Conservation (phyloP, 1,140 invertebrate genomes). For the Frieseomelitta varia region DNA sequence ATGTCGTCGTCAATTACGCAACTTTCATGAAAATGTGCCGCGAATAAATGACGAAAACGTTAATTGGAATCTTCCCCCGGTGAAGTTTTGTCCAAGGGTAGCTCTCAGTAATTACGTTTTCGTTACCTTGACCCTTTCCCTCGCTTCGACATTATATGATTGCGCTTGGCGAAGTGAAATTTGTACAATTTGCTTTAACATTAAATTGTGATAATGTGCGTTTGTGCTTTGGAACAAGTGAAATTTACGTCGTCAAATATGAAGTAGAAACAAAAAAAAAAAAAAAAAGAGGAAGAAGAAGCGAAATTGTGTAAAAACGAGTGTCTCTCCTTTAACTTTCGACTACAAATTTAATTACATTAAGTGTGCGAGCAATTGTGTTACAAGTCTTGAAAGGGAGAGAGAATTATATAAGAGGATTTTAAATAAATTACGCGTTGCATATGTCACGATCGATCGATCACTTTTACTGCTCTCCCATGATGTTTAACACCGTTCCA, state of each 20-base stretch:
- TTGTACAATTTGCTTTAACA: too few relatives aligned
- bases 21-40: neutral
- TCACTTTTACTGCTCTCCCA: neutral
- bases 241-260: neutral
- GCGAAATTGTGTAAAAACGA: neutral
- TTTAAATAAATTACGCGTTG: too few relatives aligned
- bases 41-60: neutral
- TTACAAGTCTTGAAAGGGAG: too few relatives aligned
- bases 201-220: too few relatives aligned
- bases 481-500: neutral
- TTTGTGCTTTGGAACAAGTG: neutral
- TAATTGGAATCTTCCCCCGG: slow-evolving; percentile 9
- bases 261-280: neutral
- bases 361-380: too few relatives aligned
- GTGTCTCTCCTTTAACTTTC: too few relatives aligned
- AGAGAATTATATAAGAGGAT: too few relatives aligned
- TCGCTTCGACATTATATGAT: neutral
- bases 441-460: neutral
- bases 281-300: neutral
- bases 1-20: neutral
- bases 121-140: slow-evolving; percentile 21
- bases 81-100: slow-evolving; percentile 1
- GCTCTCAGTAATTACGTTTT: slow-evolving; percentile 11
- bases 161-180: neutral
- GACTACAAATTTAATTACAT: too few relatives aligned